Percentiles rank a stretch among this genome's conserved stretches.
Evolutionary conservation across 1,140 invertebrate species (phyloP).

Genomic region (Glomeris maerens): DNA sequence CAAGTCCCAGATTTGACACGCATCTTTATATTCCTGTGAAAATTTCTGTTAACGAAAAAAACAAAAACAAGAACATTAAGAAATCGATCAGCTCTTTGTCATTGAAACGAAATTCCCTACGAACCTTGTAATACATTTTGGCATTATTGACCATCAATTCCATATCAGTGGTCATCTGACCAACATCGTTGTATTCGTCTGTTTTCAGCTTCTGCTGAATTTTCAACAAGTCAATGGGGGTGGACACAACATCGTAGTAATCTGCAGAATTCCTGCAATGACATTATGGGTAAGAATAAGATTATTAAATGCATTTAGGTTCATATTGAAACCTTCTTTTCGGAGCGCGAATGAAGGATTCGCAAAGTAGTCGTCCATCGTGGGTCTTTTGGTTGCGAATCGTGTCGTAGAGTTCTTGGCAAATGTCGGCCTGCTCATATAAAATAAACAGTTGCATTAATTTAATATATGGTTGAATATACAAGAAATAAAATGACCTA

Average conservation of each 20-base stretch:
- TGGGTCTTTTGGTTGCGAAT: constrained; percentile 82
- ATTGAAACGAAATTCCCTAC: constrained; percentile 1
- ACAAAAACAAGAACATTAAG: constrained; percentile 6
- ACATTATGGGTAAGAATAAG: background rate
- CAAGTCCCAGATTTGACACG: constrained; percentile 74
- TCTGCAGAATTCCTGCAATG: constrained; percentile 31
- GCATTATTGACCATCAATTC: constrained; percentile 79
- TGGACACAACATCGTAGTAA: constrained; percentile 50
- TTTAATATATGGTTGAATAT: background rate
- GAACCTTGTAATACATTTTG: constrained; percentile 78
- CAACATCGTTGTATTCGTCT: constrained; percentile 80
- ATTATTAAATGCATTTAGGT: background rate
- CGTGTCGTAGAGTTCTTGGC: constrained; percentile 82
- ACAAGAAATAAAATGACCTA: background rate
- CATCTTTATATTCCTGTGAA: constrained; percentile 78
- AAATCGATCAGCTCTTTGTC: background rate
- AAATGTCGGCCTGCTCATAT: constrained; percentile 45
- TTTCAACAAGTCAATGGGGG: constrained; percentile 84
- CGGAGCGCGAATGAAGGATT: constrained; percentile 84
- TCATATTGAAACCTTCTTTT: constrained; percentile 52
- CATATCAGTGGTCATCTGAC: constrained; percentile 71
- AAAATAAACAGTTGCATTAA: background rate
- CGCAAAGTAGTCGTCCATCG: constrained; percentile 77
- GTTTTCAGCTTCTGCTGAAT: constrained; percentile 93
- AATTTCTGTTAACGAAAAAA: constrained; percentile 41